Evolutionary conservation across 2,888 invertebrate genomes (phyloP), one percentile per base, ranked within the genome.

Genomic region (Stomorhina lunata): DNA sequence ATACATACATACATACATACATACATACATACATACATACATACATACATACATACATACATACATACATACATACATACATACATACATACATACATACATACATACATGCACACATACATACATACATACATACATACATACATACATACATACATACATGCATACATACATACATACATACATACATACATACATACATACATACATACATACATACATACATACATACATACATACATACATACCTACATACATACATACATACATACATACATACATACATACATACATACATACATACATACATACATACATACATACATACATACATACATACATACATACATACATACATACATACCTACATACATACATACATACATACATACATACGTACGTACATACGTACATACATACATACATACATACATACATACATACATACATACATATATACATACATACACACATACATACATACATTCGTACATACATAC

Each of bases 41-140:
- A 48, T 48, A 48, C 48, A 48, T 48, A 48, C 48, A 48, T 48
- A 48, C 48, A 48, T 48, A 48, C 48, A 48, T 48, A 48, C 48
- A 48, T 48, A 48, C 48, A 48, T 48, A 48, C 48, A 48, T 48
- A 48, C 48, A 48, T 48, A 48, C 48, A 48, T 48, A 48, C 48
- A 48, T 48, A 48, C 48, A 48, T 48, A 48, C 48, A 48, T 48
- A 48, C 48, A 48, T 48, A 48, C 48, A 48, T 48, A 48, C 48
- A 48, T 48, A 48, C 48, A 48, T 48, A 48, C 48, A 48, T 48
- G 22, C 48, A 48, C 22, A 48, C 48, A 48, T 48, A 48, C 48
- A 48, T 48, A 48, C 48, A 22, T 48, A 22, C 48, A 48, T 22
- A 48, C 20, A 48, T 48, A 48, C 20, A 48, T 22, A 48, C 22